phyloP scores from a whole-genome alignment of 2,888 invertebrate species.

The Agrochola lychnidis region DNA sequence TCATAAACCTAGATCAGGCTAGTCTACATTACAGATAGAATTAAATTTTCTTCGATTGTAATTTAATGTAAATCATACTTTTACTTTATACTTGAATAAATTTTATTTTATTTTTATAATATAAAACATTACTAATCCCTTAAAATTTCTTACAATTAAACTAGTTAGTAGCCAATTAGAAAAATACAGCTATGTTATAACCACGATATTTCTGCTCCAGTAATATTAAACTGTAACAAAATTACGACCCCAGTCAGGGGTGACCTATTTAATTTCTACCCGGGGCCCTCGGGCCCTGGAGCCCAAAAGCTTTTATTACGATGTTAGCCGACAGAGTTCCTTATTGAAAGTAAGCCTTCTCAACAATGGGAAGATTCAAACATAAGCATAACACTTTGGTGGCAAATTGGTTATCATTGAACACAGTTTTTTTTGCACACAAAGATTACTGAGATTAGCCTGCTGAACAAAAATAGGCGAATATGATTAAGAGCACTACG shows the following conservation, averaged over 20 bases:
- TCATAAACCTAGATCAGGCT: too few species aligned
- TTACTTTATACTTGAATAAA: too few species aligned
- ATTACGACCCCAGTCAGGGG: constrained; percentile 25
- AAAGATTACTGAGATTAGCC: not conserved
- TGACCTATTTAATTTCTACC: constrained; percentile 53
- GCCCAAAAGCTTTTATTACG: constrained; percentile 50
- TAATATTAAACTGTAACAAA: constrained; percentile 37
- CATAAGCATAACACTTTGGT: constrained; percentile 27
- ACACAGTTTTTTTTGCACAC: constrained; percentile 11
- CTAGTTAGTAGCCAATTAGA: constrained; percentile 2
- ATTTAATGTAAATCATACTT: too few species aligned
- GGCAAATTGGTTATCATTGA: constrained; percentile 26
- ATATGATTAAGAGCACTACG: not conserved
- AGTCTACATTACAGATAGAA: too few species aligned
- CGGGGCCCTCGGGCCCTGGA: constrained; percentile 7
- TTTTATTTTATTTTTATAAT: too few species aligned
- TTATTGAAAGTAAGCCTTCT: constrained; percentile 34
- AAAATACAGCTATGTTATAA: constrained; percentile 8
- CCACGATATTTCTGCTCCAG: constrained; percentile 16
- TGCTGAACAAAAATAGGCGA: not conserved
- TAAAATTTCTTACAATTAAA: not conserved
- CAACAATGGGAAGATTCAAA: constrained; percentile 34
- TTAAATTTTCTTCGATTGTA: too few species aligned
- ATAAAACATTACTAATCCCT: not conserved
- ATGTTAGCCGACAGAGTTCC: constrained; percentile 34